Evolutionary conservation across 2,888 invertebrate genomes (phyloP).

Genomic region (Clivina fossor): DNA sequence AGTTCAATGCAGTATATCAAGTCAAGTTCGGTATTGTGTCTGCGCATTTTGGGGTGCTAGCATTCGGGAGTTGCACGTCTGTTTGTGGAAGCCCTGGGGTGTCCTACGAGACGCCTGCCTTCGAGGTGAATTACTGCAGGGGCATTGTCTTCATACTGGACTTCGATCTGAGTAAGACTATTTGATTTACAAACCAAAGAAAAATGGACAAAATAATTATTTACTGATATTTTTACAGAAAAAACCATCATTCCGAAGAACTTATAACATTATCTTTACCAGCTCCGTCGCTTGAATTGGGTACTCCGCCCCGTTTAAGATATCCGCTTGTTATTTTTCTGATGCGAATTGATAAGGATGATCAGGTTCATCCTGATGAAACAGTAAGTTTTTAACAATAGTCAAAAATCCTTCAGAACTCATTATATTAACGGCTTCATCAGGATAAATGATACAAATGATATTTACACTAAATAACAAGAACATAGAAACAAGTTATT

Average conservation of each 20-base stretch:
- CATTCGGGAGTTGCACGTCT: constrained; percentile 73
- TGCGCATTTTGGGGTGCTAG: constrained; percentile 80
- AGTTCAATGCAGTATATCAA: constrained; percentile 72
- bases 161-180: constrained; percentile 47
- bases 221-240: constrained; percentile 54
- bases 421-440: no score
- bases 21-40: constrained; percentile 73
- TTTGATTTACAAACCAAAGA: not conserved
- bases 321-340: constrained; percentile 78
- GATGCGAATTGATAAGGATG: constrained; percentile 63
- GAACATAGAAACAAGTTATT: no score
- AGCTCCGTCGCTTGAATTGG: constrained; percentile 64
- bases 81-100: constrained; percentile 73
- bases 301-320: constrained; percentile 71
- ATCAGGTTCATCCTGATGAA: constrained; percentile 71
- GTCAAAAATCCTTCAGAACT: not conserved
- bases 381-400: constrained; percentile 62
- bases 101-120: constrained; percentile 65
- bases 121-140: constrained; percentile 59
- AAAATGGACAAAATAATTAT: not conserved
- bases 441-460: no score
- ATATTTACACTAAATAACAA: no score
- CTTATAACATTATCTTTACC: constrained; percentile 64
- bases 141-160: constrained; percentile 54
- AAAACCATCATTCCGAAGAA: constrained; percentile 66